Percentiles rank a stretch among this genome's conserved stretches.
Conservation (phyloP, 1,140 invertebrate species). For the Aradophagus sp. region DNA sequence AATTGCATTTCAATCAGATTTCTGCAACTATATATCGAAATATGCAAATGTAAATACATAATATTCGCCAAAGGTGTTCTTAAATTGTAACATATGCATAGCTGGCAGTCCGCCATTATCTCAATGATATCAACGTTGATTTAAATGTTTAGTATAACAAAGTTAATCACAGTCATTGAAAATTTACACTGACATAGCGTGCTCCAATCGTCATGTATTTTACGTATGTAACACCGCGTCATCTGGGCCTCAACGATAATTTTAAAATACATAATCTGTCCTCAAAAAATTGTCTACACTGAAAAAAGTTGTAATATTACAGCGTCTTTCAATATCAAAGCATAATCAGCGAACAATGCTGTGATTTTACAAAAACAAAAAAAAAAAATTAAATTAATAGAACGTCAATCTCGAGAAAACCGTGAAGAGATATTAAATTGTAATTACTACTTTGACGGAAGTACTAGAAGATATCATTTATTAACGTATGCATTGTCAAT, state of each 20-base stretch:
- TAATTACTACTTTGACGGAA: no score
- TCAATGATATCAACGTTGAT: conserved; percentile 18
- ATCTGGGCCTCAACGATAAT: conserved; percentile 25
- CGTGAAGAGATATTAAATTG: no score
- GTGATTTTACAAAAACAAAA: no score
- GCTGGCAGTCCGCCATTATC: conserved; percentile 24
- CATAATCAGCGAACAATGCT: conserved; percentile 3
- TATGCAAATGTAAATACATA: conserved; percentile 27
- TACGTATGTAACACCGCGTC: conserved; percentile 47
- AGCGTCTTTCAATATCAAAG: conserved; percentile 16
- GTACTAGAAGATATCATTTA: background rate
- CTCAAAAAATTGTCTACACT: conserved; percentile 21
- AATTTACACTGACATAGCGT: conserved; percentile 19
- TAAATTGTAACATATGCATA: conserved; percentile 30
- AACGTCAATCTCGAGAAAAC: no score
- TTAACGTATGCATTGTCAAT: conserved; percentile 1
- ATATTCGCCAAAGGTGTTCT: conserved; percentile 8
- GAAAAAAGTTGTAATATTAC: conserved; percentile 36
- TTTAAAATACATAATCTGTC: conserved; percentile 21
- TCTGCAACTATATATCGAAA: background rate
- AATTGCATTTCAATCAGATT: no score
- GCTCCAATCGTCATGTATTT: conserved; percentile 31
- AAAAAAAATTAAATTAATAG: background rate
- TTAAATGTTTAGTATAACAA: conserved; percentile 11
- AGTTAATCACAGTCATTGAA: conserved; percentile 7